Evolutionary conservation across 2,888 invertebrate species (phyloP), one percentile per base, ranked within the genome.

Genomic region (Oscheius myriophilus): DNA sequence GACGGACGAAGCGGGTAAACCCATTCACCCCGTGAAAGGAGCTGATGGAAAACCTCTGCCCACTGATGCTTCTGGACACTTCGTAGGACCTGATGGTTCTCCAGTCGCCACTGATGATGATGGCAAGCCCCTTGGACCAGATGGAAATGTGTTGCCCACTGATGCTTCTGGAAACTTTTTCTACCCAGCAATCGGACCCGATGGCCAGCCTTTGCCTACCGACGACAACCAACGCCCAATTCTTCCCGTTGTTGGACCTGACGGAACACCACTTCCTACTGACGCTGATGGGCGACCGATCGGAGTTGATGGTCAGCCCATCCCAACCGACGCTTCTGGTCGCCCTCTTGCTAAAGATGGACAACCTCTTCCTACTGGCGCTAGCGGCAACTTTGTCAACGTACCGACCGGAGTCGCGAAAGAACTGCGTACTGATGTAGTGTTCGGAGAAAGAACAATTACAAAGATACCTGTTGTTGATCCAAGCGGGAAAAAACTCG

Each of bases 391-490:
- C 45, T 62, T 57, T 52, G 51, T 52, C 61, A 18, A 41, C 7
- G 39, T 57, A 21, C 57, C 57, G 18, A 41, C 42, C 2, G 53
- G 53, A 12, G 53, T 23, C 6, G 21, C 16, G 6, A 43, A 43
- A 43, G 45, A 16, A 14, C 55, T 41, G 55, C 33, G 39, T 4
- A 41, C 33, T 26, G 18, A n/a, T n/a, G n/a, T n/a, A n/a, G n/a
- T n/a, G n/a, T n/a, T n/a, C n/a, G n/a, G n/a, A n/a, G n/a, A n/a
- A n/a, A n/a, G n/a, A n/a, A n/a, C n/a, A n/a, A n/a, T n/a, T n/a
- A n/a, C n/a, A n/a, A n/a, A 33, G 33, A 33, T 9, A 12, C 81
- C 82, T 12, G 69, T 85, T 11, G 79, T 84, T 33, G 73, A 78
- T 1, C 69, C 78, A n/a, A 75, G 79, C 45, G 76, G 70, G n/a